Conservation (phyloP, 2,888 invertebrate species). For the Lutraria lutraria region DNA sequence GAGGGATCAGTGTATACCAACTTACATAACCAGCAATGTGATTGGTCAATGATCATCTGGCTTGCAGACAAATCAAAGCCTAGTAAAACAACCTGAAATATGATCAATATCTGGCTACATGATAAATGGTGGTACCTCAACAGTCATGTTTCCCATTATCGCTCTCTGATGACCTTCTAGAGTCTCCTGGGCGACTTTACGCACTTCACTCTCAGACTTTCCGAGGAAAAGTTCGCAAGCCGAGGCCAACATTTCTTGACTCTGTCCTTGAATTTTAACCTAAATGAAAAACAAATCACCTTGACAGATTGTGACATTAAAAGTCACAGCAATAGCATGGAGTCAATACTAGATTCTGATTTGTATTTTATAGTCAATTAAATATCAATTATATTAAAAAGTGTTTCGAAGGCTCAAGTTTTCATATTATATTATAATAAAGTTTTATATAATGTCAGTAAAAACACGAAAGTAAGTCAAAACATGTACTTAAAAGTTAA, state of each 20-base stretch:
- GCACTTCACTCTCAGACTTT: constrained; percentile 85
- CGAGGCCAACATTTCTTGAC: constrained; percentile 86
- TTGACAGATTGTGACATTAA: neutral
- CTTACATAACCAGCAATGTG: too few species aligned
- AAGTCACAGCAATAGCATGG: neutral
- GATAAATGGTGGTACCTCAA: constrained; percentile 83
- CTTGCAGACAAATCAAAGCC: neutral
- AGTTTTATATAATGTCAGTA: too few species aligned
- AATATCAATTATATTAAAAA: too few species aligned
- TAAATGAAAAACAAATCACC: constrained; percentile 55
- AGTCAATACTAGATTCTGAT: too few species aligned
- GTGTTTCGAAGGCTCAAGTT: too few species aligned
- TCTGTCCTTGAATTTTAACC: constrained; percentile 87
- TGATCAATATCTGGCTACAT: too few species aligned
- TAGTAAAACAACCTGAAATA: neutral
- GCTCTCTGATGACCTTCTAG: constrained; percentile 88
- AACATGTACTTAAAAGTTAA: too few species aligned
- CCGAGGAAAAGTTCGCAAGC: constrained; percentile 87
- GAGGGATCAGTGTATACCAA: too few species aligned
- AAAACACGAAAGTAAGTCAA: too few species aligned
- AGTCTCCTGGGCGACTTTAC: constrained; percentile 86
- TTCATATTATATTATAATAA: too few species aligned
- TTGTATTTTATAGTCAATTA: too few species aligned
- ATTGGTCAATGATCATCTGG: too few species aligned
- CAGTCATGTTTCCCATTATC: constrained; percentile 88